These are phyloP conservation scores for Oreochromis aureus DNA, from an alignment of 2,113 vertebrate genomes.

Conservation along the genomic window DNA sequence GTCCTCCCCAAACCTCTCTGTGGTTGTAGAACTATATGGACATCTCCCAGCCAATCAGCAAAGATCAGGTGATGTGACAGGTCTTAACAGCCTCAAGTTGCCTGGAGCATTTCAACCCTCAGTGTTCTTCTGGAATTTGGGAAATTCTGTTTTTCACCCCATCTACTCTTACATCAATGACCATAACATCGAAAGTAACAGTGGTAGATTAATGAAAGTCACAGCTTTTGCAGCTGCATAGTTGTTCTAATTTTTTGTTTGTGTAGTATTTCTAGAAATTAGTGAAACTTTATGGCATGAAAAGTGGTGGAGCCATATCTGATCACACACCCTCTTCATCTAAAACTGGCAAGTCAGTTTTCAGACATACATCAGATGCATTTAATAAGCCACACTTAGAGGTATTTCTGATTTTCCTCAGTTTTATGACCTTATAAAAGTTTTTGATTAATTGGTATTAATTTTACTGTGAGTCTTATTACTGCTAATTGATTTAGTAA, in stretches of 20 bases:
- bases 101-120: background rate
- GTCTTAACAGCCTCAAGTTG: background rate
- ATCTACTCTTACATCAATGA: background rate
- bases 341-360: background rate
- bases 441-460: background rate
- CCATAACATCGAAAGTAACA: background rate
- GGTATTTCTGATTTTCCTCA: background rate
- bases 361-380: background rate
- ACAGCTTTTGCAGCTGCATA: background rate
- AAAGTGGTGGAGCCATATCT: background rate
- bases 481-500: background rate
- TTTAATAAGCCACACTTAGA: background rate
- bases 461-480: background rate
- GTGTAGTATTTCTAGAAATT: background rate
- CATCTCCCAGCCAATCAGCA: background rate
- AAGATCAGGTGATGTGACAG: background rate
- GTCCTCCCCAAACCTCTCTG: background rate
- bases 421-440: background rate
- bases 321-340: background rate
- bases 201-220: background rate
- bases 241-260: background rate
- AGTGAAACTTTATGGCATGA: background rate
- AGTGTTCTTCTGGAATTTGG: background rate
- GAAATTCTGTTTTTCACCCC: background rate
- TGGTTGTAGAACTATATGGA: background rate